Evolutionary conservation across 2,888 invertebrate species (phyloP), one percentile per base, ranked within the genome.

Genomic region (Hirudinaria manillensis): DNA sequence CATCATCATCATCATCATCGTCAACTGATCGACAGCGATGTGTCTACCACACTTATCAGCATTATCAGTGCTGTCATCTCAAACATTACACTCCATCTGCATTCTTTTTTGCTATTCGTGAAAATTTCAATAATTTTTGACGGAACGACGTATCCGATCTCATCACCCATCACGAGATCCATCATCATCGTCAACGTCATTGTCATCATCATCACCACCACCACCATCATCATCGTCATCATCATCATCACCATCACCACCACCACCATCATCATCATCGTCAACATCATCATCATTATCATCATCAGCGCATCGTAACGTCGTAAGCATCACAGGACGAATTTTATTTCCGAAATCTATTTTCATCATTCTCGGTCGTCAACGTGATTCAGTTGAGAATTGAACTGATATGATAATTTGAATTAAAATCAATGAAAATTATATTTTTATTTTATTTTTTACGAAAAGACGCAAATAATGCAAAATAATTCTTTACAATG

Each of bases 1-100:
- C 73, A 73, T 73, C 73, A 65, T 73, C 73, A 73, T 73, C 66
- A 73, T 73, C 66, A 73, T 73, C 65, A 45, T n/a, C 70, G 51
- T 55, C 55, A 72, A 27, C 72, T 38, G 4, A 72, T 53, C 72
- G 51, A 51, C 55, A 27, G 4, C 72, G 27, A 27, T 53, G n/a
- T 27, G 13, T 4, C 27, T 19, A 27, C 34, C 55, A 72, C 27
- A 51, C 3, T 56, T 6, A 56, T 27, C 56, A 56, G 3, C 27
- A 24, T n/a, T 38, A 72, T 29, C 55, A 72, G 19, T 53, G 51
- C 72, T 53, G 51, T 53, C 55, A 27, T 27, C 72, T 27, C 27
- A 51, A 51, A 24, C 29, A 24, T 53, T 19, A 27, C 27, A n/a
- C 55, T 51, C 24, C 72, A 56, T 56, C n/a, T 7, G 3, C 56